Evolutionary conservation across 2,888 invertebrate species (phyloP).

Genomic region (Drosophila maculinotata): DNA sequence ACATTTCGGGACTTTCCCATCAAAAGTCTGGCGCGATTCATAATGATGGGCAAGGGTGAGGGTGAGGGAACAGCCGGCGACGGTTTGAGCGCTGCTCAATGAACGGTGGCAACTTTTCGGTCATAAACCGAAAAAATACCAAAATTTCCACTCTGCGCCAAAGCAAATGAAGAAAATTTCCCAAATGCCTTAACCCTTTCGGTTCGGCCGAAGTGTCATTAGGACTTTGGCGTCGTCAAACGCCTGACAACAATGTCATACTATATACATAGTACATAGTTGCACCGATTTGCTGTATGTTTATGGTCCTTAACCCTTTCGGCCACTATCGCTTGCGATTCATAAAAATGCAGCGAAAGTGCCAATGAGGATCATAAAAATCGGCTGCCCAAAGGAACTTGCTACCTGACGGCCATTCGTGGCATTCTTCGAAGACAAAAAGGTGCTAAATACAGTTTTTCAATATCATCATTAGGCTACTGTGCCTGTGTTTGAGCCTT

Average conservation of each 20-base stretch:
- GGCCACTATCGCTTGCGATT: conserved; percentile 46
- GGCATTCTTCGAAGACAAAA: conserved; percentile 76
- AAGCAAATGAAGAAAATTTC: conserved; percentile 64
- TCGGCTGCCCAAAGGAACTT: not conserved
- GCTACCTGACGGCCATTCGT: conserved; percentile 40
- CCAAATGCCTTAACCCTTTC: conserved; percentile 71
- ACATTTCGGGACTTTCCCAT: conserved; percentile 76
- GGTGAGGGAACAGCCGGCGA: conserved; percentile 38
- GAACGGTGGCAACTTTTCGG: conserved; percentile 71
- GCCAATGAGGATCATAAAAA: conserved; percentile 57
- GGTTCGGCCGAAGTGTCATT: conserved; percentile 64
- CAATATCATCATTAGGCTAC: conserved; percentile 64
- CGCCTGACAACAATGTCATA: conserved; percentile 49
- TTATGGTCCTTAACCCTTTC: conserved; percentile 61
- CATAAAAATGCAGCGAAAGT: conserved; percentile 70
- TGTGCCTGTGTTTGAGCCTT: conserved; percentile 4
- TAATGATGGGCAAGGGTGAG: conserved; percentile 50
- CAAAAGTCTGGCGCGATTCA: conserved; percentile 77
- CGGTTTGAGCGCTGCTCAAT: conserved; percentile 53
- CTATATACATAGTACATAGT: conserved; percentile 11
- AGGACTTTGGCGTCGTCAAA: conserved; percentile 75
- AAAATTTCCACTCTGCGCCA: conserved; percentile 52
- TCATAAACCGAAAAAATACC: conserved; percentile 35
- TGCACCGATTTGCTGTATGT: conserved; percentile 23
- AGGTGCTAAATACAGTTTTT: conserved; percentile 77